A percentile compares a stretch with the other conserved stretches of the same genome.
These are phyloP conservation scores for Lordiphosa mommai DNA, from an alignment of 1,140 invertebrate species.

Conservation along the genomic window DNA sequence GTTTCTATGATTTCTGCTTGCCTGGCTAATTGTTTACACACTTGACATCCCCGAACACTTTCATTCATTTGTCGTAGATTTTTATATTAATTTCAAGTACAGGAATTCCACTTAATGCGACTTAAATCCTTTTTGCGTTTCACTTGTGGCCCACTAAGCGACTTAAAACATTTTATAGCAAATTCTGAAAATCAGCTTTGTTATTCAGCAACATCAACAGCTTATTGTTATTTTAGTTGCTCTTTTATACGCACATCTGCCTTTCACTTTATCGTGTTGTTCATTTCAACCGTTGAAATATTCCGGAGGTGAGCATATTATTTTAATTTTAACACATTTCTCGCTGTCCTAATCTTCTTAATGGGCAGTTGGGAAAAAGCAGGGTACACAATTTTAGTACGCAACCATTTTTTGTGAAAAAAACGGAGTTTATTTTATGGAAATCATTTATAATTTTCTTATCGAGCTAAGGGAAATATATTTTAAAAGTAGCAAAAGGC, in stretches of 20 bases:
- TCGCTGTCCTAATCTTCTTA: conserved; percentile 29
- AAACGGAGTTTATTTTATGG: too few species aligned
- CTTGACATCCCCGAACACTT: not conserved
- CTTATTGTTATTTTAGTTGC: conserved; percentile 5
- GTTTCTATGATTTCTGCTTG: too few species aligned
- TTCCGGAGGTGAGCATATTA: too few species aligned
- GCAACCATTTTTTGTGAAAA: too few species aligned
- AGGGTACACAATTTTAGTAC: too few species aligned
- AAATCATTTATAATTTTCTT: too few species aligned
- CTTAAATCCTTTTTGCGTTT: conserved; percentile 35
- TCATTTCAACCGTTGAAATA: not conserved
- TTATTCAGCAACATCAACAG: not conserved
- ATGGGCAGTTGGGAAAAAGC: conserved; percentile 23
- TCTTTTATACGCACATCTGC: too few species aligned
- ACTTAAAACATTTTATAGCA: conserved; percentile 45
- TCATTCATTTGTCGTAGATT: conserved; percentile 14
- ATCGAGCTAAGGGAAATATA: too few species aligned
- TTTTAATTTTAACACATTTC: too few species aligned
- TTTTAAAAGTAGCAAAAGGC: too few species aligned
- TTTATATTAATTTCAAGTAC: not conserved
- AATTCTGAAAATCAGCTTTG: conserved; percentile 19
- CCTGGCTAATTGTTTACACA: not conserved
- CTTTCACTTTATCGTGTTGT: not conserved
- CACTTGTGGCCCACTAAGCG: conserved; percentile 23
- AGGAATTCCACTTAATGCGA: conserved; percentile 11